Evolutionary conservation across 2,113 vertebrate species (phyloP), one percentile per base, ranked within the genome.

Genomic region (Zingel zingel): DNA sequence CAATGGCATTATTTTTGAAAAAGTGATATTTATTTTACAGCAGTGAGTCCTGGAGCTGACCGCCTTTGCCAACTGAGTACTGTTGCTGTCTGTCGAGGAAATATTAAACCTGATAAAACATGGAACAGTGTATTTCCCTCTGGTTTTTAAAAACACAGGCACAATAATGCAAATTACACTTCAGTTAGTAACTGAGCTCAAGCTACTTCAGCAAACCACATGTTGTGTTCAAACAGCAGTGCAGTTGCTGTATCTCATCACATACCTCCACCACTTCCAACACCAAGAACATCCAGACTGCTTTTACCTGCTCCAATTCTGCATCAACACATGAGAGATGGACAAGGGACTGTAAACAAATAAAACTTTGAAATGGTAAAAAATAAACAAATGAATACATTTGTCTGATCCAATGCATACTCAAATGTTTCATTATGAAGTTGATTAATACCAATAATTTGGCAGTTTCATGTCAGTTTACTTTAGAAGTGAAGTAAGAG

Each of bases 221-320:
- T 39, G 36, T 39, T 59, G 14, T 64, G 74, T 48, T 57, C 10
- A 11, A 64, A 45, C 33, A 56, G 25, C n/a, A 19, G 53, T 43
- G 4, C 45, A 36, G 18, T 6, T 39, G 19, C 47, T 71, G 39
- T 10, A 47, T 69, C 53, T 76, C 3, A 47, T 50, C 67, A 86
- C 93, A 43, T 95, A 98, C 97, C 97, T 96, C 95, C 92, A 85
- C 97, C 97, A 86, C 97, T 95, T 12, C 97, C 97, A 54, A 97
- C 66, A 0, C 97, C 97, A 19, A 98, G 94, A 83, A 97, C 89
- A 79, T 95, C 96, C 92, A 98, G 95, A 86, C 93, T 77, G 86
- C 92, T 90, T 88, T 96, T 96, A 76, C 79, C 92, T 0, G 91
- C 84, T 89, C 93, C 96, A 83, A 96, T 95, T 71, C 97, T 97